phyloP scores from a whole-genome alignment of 1,140 invertebrate genomes.

The Aphis craccivora region DNA sequence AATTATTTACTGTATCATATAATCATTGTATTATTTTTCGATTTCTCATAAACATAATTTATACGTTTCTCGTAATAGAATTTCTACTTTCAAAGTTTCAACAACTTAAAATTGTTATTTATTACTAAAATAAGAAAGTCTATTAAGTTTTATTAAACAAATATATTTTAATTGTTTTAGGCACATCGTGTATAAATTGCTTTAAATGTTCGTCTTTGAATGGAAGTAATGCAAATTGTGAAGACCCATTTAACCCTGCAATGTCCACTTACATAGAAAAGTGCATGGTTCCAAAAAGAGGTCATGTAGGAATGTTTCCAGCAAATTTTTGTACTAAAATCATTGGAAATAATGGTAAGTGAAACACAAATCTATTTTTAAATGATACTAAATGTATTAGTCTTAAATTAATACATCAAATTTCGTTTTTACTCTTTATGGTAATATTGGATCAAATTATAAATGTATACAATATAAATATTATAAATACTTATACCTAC shows the following conservation, averaged over 20 bases:
- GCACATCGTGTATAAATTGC: conserved; percentile 67
- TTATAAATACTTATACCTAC: not conserved
- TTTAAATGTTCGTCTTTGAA: conserved; percentile 71
- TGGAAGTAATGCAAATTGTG: conserved; percentile 67
- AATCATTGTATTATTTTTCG: not conserved
- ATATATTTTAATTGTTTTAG: conserved; percentile 52
- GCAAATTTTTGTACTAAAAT: conserved; percentile 72
- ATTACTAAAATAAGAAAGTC: too few species aligned
- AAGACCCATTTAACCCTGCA: conserved; percentile 70
- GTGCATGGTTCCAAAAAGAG: conserved; percentile 69
- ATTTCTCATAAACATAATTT: not conserved
- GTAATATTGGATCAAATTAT: not conserved
- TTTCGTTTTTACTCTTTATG: too few species aligned
- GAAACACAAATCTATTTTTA: not conserved
- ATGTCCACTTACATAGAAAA: conserved; percentile 66
- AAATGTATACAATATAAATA: too few species aligned
- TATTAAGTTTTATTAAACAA: not conserved
- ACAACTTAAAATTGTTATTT: not conserved
- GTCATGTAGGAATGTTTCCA: conserved; percentile 69
- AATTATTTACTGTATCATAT: not conserved
- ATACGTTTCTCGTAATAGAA: not conserved
- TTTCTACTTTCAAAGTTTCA: not conserved
- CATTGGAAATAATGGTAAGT: conserved; percentile 66
- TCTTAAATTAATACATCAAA: not conserved
- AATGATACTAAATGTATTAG: not conserved